A percentile compares a stretch with the other conserved stretches of the same genome.
Evolutionary conservation across 2,797 vertebrate genomes (phyloP).

Genomic region (Cephalopachus bancanus): DNA sequence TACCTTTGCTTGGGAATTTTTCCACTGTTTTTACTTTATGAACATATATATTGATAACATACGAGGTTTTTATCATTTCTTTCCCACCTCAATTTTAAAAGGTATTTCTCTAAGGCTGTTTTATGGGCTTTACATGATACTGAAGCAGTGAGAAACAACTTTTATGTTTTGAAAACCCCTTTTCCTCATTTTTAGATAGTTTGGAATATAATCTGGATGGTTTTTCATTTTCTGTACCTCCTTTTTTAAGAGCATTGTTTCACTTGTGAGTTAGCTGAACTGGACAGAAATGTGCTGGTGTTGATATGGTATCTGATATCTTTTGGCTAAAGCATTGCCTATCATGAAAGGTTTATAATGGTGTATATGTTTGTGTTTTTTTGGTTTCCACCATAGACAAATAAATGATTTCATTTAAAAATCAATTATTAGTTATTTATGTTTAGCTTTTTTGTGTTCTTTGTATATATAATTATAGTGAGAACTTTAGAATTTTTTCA

Average conservation of each 20-base stretch:
- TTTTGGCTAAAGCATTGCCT: neutral
- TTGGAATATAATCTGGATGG: slow-evolving; percentile 61
- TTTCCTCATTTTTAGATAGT: slow-evolving; percentile 62
- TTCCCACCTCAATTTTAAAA: neutral
- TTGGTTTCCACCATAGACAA: neutral
- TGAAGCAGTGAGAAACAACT: slow-evolving; percentile 11
- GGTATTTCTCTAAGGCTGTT: slow-evolving; percentile 55
- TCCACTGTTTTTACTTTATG: neutral
- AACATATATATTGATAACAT: neutral
- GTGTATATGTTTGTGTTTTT: neutral
- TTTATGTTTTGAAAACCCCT: slow-evolving; percentile 70
- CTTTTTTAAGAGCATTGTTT: slow-evolving; percentile 75
- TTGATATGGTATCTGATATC: slow-evolving; percentile 47
- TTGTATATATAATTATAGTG: slow-evolving; percentile 13
- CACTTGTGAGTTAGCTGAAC: slow-evolving; percentile 79
- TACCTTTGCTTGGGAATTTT: slow-evolving; percentile 33
- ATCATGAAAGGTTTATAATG: neutral
- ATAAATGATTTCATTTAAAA: slow-evolving; percentile 42
- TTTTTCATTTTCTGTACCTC: neutral
- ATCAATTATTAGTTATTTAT: neutral
- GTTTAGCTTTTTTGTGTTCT: slow-evolving; percentile 8
- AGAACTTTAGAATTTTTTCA: slow-evolving; percentile 31
- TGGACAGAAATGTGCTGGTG: slow-evolving; percentile 55
- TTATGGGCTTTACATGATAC: slow-evolving; percentile 68
- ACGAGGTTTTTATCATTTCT: neutral